Conservation (phyloP, 2,113 vertebrate species). For the Erythrocercus mccallii region DNA sequence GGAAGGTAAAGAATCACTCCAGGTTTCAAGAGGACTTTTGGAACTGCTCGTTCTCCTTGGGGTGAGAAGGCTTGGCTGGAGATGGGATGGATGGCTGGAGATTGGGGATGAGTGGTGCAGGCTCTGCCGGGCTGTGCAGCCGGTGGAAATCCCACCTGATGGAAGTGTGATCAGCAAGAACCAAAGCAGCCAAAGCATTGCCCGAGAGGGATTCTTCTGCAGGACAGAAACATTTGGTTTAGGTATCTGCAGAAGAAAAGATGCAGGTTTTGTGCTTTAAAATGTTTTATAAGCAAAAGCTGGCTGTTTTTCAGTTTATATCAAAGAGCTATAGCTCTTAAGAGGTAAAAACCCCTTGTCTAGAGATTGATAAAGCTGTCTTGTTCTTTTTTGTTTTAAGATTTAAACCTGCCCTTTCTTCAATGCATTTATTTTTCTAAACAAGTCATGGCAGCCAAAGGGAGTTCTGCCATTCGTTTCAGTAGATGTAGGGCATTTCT, state of each 20-base stretch:
- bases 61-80: neutral
- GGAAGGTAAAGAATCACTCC: neutral
- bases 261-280: neutral
- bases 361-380: conserved; percentile 35
- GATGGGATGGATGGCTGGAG: neutral
- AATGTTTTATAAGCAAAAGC: neutral
- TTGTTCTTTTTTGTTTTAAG: neutral
- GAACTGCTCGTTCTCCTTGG: neutral
- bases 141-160: neutral
- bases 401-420: neutral
- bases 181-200: neutral
- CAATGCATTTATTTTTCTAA: neutral
- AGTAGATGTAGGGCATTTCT: neutral
- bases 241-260: neutral
- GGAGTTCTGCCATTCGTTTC: neutral
- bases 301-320: neutral
- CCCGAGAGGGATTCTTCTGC: neutral
- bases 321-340: neutral
- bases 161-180: neutral
- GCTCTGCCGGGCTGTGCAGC: neutral
- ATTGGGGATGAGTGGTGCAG: neutral
- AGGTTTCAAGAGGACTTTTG: neutral
- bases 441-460: neutral
- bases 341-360: neutral
- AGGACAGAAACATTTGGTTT: neutral